These are phyloP conservation scores for Petromus typicus DNA, from an alignment of 2,113 vertebrate genomes.

Conservation along the genomic window DNA sequence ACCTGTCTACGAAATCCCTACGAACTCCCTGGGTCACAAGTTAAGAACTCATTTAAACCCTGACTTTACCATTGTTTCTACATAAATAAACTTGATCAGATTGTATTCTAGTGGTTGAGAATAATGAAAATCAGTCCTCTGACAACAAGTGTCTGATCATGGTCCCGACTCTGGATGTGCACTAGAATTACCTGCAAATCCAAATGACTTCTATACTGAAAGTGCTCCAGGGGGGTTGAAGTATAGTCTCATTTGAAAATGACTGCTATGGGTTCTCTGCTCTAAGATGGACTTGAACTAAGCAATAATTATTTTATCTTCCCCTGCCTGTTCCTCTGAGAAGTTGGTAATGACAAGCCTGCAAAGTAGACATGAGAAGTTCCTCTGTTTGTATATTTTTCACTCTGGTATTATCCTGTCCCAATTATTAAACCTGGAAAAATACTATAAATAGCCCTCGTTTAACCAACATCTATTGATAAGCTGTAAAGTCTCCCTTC, in stretches of 20 bases:
- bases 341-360: not conserved
- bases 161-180: not conserved
- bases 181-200: not conserved
- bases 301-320: not conserved
- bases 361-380: no score
- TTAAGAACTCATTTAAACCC: not conserved
- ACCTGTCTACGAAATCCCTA: not conserved
- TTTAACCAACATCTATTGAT: not conserved
- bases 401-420: not conserved
- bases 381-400: not conserved
- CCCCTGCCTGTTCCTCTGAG: accelerated
- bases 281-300: not conserved
- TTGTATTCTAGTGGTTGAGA: not conserved
- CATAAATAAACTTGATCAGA: not conserved
- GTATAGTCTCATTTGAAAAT: not conserved
- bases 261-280: not conserved
- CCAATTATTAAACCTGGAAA: not conserved
- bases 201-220: not conserved
- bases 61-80: not conserved
- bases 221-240: not conserved
- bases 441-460: not conserved
- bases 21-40: not conserved
- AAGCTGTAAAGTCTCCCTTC: not conserved
- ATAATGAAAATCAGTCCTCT: not conserved
- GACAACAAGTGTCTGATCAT: not conserved